These are phyloP conservation scores for Cistogaster globosa DNA, from an alignment of 2,888 invertebrate species.

Conservation along the genomic window DNA sequence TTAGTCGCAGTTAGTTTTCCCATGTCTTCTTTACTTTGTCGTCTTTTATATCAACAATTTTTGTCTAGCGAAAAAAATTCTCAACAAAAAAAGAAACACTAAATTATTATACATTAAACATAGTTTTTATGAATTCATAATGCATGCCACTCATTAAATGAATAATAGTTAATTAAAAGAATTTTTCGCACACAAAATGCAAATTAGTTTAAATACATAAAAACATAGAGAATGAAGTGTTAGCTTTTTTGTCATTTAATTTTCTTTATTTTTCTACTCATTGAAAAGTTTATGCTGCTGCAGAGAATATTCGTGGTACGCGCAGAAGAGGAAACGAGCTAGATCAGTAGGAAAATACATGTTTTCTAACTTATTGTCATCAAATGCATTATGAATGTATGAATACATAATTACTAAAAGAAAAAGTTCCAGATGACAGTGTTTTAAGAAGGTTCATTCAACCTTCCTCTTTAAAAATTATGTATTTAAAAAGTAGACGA, in stretches of 20 bases:
- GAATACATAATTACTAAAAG: constrained; percentile 19
- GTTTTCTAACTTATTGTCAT: constrained; percentile 51
- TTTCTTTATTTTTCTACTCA: constrained; percentile 11
- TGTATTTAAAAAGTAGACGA: not conserved
- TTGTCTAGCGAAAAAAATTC: not conserved
- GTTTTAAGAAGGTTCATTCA: no score
- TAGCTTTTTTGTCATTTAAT: not conserved
- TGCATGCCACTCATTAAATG: constrained; percentile 70
- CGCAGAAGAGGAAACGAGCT: not conserved
- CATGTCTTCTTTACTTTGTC: constrained; percentile 42
- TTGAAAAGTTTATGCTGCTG: constrained; percentile 34
- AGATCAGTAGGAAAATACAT: constrained; percentile 17
- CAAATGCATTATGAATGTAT: constrained; percentile 38
- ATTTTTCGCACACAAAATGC: constrained; percentile 53
- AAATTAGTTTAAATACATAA: constrained; percentile 58
- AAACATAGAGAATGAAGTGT: constrained; percentile 5
- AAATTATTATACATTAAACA: not conserved
- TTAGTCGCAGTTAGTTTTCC: not conserved
- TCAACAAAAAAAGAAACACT: constrained; percentile 1
- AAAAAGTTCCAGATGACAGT: no score
- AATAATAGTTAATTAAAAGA: constrained; percentile 70
- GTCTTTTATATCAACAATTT: constrained; percentile 47
- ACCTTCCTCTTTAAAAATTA: not conserved
- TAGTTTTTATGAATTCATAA: constrained; percentile 68
- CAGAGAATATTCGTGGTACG: not conserved